Base-by-base conservation (phyloP, 2,888 invertebrate genomes). In the Aspidiotus destructor region DNA sequence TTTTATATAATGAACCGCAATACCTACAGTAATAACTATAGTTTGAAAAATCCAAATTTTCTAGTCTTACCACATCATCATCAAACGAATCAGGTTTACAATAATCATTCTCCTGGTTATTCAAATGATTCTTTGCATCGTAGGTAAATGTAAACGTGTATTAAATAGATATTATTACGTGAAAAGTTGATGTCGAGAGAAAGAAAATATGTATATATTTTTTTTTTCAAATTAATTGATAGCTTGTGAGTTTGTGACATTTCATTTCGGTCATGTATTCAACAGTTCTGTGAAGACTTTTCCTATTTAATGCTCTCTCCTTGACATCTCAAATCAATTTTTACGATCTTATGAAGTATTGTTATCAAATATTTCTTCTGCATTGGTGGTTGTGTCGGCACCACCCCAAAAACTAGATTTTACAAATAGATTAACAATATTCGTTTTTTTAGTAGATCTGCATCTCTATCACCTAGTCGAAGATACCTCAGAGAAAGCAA, bases 61-160 rank as follows among this genome's bases (percentile, higher is more conserved):
- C 86, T 88, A 76, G 86, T 88, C 70, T 79, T 88, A 73, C 88
- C 88, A 76, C 81, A 88, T 76, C 86, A 86, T 75, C 88, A 88
- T 77, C 88, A 88, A 75, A 88, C 88, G 76, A 78, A 82, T 73
- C 81, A 86, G 71, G 80, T 86, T 62, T 70, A 48, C 17, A 58
- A 65, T 57, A 65, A 65, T 48, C 65, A 70, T 70, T 68, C 65
- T 58, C 69, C 72, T 62, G 70, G 48, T 68, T 62, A 70, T 57
- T 61, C 62, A n/a, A 60, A 48, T 42, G 11, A 58, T 42, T 58
- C 67, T 17, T 62, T 62, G 15, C 64, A 64, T 57, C 55, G 62
- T 40, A 69, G 69, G 69, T 69, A 3, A 52, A 53, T 60, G 44
- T 28, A 11, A 55, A 15, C 16, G 1, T 58, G 58, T 58, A 58